Percentiles rank a stretch among this genome's conserved stretches.
phyloP scores from a whole-genome alignment of 2,888 invertebrate genomes.

The Leucania comma region DNA sequence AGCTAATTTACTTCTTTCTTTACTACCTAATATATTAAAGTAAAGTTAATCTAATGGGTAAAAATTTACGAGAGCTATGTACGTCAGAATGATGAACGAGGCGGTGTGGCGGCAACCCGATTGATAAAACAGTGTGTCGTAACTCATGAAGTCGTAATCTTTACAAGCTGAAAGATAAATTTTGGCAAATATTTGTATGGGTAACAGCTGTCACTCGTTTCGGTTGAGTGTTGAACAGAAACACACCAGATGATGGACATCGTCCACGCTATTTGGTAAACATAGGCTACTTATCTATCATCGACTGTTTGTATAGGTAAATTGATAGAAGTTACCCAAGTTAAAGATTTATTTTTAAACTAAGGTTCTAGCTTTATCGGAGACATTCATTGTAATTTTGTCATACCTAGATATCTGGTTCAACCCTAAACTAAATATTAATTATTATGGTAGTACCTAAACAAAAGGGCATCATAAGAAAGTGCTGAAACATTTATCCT shows the following conservation, averaged over 20 bases:
- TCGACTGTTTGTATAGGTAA: background rate
- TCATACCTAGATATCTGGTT: background rate
- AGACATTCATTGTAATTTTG: background rate
- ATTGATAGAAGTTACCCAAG: constrained; percentile 7
- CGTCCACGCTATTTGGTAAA: constrained; percentile 64
- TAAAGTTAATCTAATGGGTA: constrained; percentile 31
- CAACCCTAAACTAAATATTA: background rate
- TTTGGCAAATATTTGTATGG: constrained; percentile 64
- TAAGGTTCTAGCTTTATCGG: background rate
- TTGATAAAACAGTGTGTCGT: constrained; percentile 58
- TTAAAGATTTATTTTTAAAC: background rate
- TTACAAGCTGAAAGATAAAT: constrained; percentile 65
- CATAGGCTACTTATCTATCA: constrained; percentile 34
- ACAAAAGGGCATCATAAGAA: constrained; percentile 5
- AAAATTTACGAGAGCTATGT: constrained; percentile 30
- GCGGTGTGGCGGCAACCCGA: constrained; percentile 51
- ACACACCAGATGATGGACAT: constrained; percentile 65
- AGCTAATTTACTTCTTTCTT: constrained; percentile 65
- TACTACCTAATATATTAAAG: constrained; percentile 43
- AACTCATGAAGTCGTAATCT: constrained; percentile 64
- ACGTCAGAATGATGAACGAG: constrained; percentile 57
- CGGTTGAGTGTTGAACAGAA: constrained; percentile 53
- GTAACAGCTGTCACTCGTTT: constrained; percentile 62
- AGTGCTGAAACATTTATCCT: background rate
- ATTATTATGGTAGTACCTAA: background rate